Evolutionary conservation across 1,140 invertebrate species (phyloP), one percentile per base, ranked within the genome.

Genomic region (Drosophila tsacasi): DNA sequence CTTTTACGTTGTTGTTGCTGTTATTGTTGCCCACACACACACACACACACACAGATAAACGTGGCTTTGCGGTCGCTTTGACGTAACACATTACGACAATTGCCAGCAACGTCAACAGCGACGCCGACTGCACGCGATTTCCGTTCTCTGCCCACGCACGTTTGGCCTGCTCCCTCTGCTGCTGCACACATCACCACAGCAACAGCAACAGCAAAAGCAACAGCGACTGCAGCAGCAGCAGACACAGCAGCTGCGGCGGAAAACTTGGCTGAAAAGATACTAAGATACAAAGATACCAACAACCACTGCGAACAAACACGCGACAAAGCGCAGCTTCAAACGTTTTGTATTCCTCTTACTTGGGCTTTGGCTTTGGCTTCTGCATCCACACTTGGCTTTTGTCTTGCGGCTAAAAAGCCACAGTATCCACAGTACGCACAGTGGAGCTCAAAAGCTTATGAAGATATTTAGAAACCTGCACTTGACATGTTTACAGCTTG

Each of bases 111-210:
- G 71, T 40, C 27, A 40, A 60, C 59, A 35, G 35, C 71, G 64
- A 72, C 66, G 83, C 39, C 66, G 52, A 75, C 83, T 71, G 72
- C 65, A 63, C 64, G 62, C 84, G 65, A 86, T 87, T 87, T 87
- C 85, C 84, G 84, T 87, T 87, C 84, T 87, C 74, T 79, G 85
- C 84, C 84, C 84, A 87, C 84, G 84, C 83, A 87, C 63, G 47
- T 54, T 71, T 49, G 13, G 39, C 27, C 54, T 58, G 44, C 54
- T 32, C 40, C 30, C 19, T 40, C 59, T 52, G 35, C 23, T 21
- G 50, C 52, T 76, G 61, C 74, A 75, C 74, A 76, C 74, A 57
- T 76, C 74, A 76, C 74, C 71, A 76, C 72, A 76, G 72, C 30
- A 25, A 12, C 67, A 27, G 49, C 37, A 10, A 17, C 32, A 21